Percentiles rank a stretch among this genome's conserved stretches.
These are phyloP conservation scores for Drosophila tristis DNA, from an alignment of 1,140 invertebrate species.

Conservation along the genomic window DNA sequence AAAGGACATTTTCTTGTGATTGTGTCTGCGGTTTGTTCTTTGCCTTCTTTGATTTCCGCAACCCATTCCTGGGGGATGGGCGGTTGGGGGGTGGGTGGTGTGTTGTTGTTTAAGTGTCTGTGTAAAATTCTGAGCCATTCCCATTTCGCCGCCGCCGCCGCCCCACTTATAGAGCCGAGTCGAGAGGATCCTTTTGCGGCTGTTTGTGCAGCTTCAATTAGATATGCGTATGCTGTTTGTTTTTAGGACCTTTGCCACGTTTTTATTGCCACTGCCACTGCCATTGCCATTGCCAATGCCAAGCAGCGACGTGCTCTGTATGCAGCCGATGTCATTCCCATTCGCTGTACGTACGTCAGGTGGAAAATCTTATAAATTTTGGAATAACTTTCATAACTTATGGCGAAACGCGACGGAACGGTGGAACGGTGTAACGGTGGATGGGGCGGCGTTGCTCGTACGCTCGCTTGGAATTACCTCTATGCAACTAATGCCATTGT, in stretches of 20 bases:
- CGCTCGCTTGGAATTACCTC: background rate
- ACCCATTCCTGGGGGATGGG: too few species aligned
- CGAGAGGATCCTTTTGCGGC: conserved; percentile 19
- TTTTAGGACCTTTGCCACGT: conserved; percentile 57
- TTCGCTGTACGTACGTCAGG: conserved; percentile 15
- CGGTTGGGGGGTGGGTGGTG: too few species aligned
- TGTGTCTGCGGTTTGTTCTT: conserved; percentile 75
- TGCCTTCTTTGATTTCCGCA: conserved; percentile 69
- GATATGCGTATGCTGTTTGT: conserved; percentile 75
- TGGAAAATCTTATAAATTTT: conserved; percentile 74
- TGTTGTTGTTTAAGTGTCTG: conserved; percentile 35
- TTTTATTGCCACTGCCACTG: conserved; percentile 46
- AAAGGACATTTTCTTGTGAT: conserved; percentile 78
- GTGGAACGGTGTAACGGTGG: too few species aligned
- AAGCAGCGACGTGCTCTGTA: conserved; percentile 61
- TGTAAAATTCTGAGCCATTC: conserved; percentile 36
- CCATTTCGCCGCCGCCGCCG: too few species aligned
- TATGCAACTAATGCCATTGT: conserved; percentile 56
- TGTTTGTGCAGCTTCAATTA: conserved; percentile 62
- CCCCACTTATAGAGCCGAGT: background rate
- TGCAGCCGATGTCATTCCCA: conserved; percentile 43
- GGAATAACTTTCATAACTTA: conserved; percentile 78
- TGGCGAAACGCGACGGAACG: background rate
- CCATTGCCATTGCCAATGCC: conserved; percentile 20
- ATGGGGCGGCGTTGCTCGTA: too few species aligned